Percentiles rank a stretch among this genome's conserved stretches.
These are phyloP conservation scores for Philaenus spumarius DNA, from an alignment of 1,140 invertebrate genomes.

Conservation along the genomic window DNA sequence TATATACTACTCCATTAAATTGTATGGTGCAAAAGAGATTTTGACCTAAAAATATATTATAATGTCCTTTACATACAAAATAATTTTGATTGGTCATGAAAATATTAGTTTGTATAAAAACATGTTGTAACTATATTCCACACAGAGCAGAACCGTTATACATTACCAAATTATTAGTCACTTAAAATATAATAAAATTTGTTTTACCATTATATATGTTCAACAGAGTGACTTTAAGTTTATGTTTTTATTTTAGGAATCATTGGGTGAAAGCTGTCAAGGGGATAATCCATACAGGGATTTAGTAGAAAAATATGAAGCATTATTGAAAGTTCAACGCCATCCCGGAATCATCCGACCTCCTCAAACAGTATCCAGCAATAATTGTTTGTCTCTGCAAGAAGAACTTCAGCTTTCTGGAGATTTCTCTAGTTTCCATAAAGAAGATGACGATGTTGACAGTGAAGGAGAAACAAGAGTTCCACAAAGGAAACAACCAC, in stretches of 20 bases:
- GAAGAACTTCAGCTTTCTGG: conserved; percentile 67
- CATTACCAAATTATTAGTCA: too few relatives aligned
- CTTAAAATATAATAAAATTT: too few relatives aligned
- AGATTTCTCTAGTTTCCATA: conserved; percentile 53
- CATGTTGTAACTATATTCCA: too few relatives aligned
- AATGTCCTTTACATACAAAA: too few relatives aligned
- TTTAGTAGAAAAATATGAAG: conserved; percentile 84
- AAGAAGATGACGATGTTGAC: conserved; percentile 41
- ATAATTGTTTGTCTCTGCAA: conserved; percentile 41
- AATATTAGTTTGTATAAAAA: too few relatives aligned
- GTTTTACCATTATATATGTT: too few relatives aligned
- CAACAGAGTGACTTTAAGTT: too few relatives aligned
- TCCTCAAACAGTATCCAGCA: conserved; percentile 14
- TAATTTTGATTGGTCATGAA: too few relatives aligned
- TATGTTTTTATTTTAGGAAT: conserved; percentile 31
- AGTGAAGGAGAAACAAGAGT: conserved; percentile 35
- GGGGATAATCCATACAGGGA: conserved; percentile 63
- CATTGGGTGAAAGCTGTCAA: conserved; percentile 26
- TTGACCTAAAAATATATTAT: too few relatives aligned
- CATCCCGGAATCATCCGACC: conserved; percentile 34
- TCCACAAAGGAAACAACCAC: conserved; percentile 30
- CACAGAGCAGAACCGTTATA: too few relatives aligned
- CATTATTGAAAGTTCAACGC: conserved; percentile 68
- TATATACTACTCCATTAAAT: too few relatives aligned
- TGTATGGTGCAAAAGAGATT: too few relatives aligned